These are phyloP conservation scores for Pterophyllum scalare DNA, from an alignment of 2,113 vertebrate species.

Conservation along the genomic window DNA sequence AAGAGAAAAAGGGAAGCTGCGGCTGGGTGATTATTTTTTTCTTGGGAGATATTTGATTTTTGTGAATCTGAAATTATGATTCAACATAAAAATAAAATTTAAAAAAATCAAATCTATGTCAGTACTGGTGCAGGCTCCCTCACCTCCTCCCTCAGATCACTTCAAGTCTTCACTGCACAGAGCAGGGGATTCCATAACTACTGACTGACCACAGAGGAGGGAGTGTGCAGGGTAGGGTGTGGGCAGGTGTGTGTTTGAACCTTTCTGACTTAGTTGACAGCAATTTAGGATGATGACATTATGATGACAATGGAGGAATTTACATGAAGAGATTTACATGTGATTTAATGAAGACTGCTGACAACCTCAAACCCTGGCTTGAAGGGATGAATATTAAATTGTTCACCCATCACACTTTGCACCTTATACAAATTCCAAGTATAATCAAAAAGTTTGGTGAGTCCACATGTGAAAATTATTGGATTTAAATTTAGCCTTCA, in stretches of 20 bases:
- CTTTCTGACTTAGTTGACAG: not conserved
- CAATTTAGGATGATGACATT: not conserved
- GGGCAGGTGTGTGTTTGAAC: constrained; percentile 1
- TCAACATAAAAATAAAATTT: not conserved
- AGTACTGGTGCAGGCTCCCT: constrained; percentile 9
- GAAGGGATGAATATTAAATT: no score
- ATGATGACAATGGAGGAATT: no score
- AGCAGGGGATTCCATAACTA: not conserved
- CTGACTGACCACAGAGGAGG: not conserved
- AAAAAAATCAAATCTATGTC: constrained; percentile 16
- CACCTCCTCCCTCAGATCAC: not conserved
- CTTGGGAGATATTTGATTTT: constrained; percentile 25
- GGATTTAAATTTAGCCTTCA: no score
- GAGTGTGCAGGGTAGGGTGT: not conserved
- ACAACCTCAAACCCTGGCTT: no score
- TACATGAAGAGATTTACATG: no score
- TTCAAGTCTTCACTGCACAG: not conserved
- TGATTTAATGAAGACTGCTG: no score
- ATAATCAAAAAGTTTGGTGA: no score
- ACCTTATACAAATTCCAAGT: no score
- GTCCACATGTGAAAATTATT: no score
- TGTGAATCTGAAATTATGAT: constrained; percentile 5
- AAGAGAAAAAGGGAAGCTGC: not conserved
- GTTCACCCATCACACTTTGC: no score
- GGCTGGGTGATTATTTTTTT: not conserved